Evolutionary conservation across 2,113 vertebrate genomes (phyloP).

Genomic region (Pipa parva): DNA sequence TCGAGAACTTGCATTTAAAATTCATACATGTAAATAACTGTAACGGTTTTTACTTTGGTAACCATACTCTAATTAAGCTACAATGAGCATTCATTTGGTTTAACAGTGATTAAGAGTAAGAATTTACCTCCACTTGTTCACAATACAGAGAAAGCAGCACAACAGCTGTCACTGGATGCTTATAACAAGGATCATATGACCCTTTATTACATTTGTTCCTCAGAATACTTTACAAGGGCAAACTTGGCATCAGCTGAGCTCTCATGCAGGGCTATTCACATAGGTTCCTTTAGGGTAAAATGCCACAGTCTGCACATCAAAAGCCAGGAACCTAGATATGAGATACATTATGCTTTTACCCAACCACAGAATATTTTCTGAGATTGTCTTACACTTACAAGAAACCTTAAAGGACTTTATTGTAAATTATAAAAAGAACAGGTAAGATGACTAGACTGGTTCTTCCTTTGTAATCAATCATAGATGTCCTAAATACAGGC

Average conservation of each 20-base stretch:
- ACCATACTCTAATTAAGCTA: background rate
- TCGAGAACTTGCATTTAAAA: too few species aligned
- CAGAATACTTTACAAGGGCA: conserved; percentile 1
- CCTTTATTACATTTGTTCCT: background rate
- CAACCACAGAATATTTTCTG: too few species aligned
- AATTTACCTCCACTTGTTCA: background rate
- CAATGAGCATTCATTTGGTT: background rate
- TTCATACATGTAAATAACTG: background rate
- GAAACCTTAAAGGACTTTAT: too few species aligned
- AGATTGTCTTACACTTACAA: too few species aligned
- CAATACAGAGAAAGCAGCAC: background rate
- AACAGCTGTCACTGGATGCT: background rate
- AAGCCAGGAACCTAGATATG: too few species aligned
- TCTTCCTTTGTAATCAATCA: too few species aligned
- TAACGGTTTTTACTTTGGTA: background rate
- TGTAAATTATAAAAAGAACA: too few species aligned
- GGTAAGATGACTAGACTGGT: too few species aligned
- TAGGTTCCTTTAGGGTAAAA: background rate
- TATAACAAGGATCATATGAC: background rate
- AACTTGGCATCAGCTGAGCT: conserved; percentile 1
- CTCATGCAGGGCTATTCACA: background rate
- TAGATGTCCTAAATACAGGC: too few species aligned
- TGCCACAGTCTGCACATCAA: background rate
- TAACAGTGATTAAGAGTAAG: background rate
- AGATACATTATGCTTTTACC: too few species aligned